A percentile compares a stretch with the other conserved stretches of the same genome.
Conservation (phyloP, 2,888 invertebrate species). For the Drepanosiphum platanoidis region DNA sequence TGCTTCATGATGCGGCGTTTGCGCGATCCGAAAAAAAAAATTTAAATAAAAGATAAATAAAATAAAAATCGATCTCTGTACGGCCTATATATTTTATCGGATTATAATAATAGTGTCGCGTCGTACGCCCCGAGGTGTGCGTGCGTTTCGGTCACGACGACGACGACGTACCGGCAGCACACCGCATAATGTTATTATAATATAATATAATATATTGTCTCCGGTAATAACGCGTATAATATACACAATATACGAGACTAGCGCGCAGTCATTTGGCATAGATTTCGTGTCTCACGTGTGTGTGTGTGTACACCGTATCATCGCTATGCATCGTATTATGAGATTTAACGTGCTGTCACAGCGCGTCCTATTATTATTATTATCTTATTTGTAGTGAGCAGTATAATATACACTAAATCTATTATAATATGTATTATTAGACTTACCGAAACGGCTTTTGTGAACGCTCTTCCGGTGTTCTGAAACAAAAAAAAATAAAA, state of each 20-base stretch:
- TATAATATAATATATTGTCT: too few relatives aligned
- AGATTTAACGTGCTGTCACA: not conserved
- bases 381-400: too few relatives aligned
- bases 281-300: too few relatives aligned
- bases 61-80: not conserved
- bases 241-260: not conserved
- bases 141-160: too few relatives aligned
- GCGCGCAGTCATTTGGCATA: not conserved
- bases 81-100: not conserved
- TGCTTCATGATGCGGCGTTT: not conserved
- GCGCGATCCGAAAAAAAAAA: not conserved
- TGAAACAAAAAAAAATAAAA: constrained; percentile 39
- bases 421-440: not conserved
- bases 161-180: not conserved
- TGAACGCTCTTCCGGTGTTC: constrained; percentile 40
- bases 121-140: not conserved
- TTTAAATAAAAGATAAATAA: not conserved
- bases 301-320: too few relatives aligned
- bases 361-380: not conserved
- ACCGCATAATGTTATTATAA: not conserved
- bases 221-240: not conserved
- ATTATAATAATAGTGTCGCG: not conserved
- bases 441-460: constrained; percentile 55
- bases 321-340: not conserved
- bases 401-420: too few relatives aligned